phyloP scores from a whole-genome alignment of 1,140 invertebrate genomes.

The Heliconius himera region DNA sequence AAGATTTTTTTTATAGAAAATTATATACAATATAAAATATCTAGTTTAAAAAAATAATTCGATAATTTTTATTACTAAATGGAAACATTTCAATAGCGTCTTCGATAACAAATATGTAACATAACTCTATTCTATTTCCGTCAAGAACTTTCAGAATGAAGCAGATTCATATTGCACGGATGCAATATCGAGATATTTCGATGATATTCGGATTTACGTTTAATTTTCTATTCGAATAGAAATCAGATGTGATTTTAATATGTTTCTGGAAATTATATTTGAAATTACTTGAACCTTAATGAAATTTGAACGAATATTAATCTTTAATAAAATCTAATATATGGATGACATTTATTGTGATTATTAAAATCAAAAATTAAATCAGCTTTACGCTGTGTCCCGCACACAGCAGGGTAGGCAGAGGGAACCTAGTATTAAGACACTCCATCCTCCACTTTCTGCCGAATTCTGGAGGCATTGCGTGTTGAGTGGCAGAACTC shows the following conservation, averaged over 20 bases:
- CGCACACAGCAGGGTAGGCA: no score
- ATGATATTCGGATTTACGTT: conserved; percentile 31
- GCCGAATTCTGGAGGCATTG: no score
- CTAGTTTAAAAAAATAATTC: neutral
- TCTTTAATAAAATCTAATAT: neutral
- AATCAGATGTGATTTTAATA: conserved; percentile 19
- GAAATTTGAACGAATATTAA: neutral
- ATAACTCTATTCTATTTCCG: conserved; percentile 24
- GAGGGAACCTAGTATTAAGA: no score
- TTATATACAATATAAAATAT: no score
- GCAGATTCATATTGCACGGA: conserved; percentile 30
- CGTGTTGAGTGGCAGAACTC: no score
- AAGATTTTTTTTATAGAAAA: no score
- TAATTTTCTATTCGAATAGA: conserved; percentile 35
- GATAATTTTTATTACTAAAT: neutral
- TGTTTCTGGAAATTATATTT: conserved; percentile 18
- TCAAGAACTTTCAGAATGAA: conserved; percentile 20
- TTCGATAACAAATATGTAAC: conserved; percentile 2
- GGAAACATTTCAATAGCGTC: conserved; percentile 11
- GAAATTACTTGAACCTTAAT: neutral
- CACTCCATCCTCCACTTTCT: no score
- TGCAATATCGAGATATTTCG: conserved; percentile 35
- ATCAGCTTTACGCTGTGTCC: no score
- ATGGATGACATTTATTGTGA: no score
- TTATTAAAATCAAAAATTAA: no score